Evolutionary conservation across 2,113 vertebrate species (phyloP), one percentile per base, ranked within the genome.

Genomic region (Callospermophilus lateralis): DNA sequence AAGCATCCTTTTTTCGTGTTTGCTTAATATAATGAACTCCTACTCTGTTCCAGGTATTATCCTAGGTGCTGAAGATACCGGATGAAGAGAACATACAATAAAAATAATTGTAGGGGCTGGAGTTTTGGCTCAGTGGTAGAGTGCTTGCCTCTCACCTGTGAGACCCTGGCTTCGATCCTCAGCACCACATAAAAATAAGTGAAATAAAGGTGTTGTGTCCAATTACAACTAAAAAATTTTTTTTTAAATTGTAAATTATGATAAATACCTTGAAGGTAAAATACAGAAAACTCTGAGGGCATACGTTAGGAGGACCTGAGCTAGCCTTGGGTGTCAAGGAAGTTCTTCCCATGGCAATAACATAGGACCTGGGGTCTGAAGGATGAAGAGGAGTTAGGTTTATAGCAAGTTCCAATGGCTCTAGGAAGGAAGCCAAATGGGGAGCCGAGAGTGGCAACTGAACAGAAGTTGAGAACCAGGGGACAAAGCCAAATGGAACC

Each of bases 371-470:
- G 37, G 68, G 58, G 45, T 51, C 51, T 65, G 39, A 76, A 70
- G n/a, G 39, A 34, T 76, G 34, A 83, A 30, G 68, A 72, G 42
- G 61, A 90, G 30, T 76, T 81, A 37, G 67, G 22, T 13, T 51
- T 93, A 90, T 53, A 87, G 37, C n/a, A 93, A 37, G 30, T 70
- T 76, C 68, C 90, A 87, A 2, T 83, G 90, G 90, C 61, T 81
- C 45, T 28, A 42, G 48, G n/a, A 81, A 15, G 30, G 39, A 51
- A 93, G 30, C 9, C 22, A 70, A 93, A 76, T 19, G 34, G 48
- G 61, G n/a, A 26, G 51, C 39, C 48, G 51, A 74, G 34, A 76
- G 48, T 34, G 19, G 58, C 68, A 34, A 63, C 86, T 24, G 19
- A 65, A 81, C 48, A 83, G 51, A 95, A 81, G 61, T 34, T 63